These are phyloP conservation scores for Harpagoxenus sublaevis DNA, from an alignment of 2,888 invertebrate species.

Conservation along the genomic window DNA sequence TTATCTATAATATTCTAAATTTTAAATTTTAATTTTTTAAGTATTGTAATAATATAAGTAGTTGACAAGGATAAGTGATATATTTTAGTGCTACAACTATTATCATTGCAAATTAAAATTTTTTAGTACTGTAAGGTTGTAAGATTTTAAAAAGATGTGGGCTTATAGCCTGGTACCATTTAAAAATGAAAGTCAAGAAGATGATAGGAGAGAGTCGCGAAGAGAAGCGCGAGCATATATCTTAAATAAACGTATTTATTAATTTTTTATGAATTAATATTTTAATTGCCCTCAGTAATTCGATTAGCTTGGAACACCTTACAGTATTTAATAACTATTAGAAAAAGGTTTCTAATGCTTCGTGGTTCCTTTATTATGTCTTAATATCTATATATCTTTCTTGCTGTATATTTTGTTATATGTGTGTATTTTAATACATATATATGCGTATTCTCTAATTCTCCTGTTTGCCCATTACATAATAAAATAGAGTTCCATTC, in stretches of 20 bases:
- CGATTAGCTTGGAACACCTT: no score
- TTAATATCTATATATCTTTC: no score
- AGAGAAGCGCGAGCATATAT: no score
- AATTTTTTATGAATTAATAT: no score
- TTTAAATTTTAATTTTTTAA: background rate
- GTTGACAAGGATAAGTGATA: background rate
- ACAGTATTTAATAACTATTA: background rate
- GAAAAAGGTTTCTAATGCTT: background rate
- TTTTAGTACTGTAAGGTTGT: background rate
- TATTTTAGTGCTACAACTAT: background rate
- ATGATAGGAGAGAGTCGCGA: no score
- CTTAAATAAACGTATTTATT: no score
- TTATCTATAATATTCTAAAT: background rate
- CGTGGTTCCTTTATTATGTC: background rate
- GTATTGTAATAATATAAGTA: background rate
- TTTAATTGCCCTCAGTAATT: no score
- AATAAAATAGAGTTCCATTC: background rate
- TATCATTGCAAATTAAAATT: background rate
- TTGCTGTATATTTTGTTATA: background rate
- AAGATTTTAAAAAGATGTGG: no score
- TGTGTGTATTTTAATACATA: background rate
- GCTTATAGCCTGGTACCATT: no score
- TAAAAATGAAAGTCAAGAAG: no score
- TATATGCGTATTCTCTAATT: background rate
- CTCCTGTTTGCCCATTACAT: background rate